A percentile compares a stretch with the other conserved stretches of the same genome.
Conservation (phyloP, 2,888 invertebrate genomes). For the Pasiphila rectangulata region DNA sequence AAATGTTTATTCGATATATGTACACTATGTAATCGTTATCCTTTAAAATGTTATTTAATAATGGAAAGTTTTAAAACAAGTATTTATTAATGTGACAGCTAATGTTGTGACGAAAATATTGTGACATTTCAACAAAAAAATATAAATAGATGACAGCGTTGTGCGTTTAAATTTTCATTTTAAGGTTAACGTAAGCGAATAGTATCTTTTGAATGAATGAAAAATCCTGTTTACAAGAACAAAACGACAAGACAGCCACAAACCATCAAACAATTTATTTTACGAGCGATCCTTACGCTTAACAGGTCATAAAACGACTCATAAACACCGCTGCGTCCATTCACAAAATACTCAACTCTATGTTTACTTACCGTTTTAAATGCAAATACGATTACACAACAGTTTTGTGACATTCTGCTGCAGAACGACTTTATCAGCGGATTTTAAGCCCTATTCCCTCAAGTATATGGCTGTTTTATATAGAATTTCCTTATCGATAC, state of each 20-base stretch:
- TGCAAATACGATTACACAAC: constrained; percentile 70
- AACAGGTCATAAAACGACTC: constrained; percentile 76
- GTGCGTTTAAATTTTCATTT: background rate
- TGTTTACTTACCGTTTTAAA: constrained; percentile 76
- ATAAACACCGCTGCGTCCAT: constrained; percentile 73
- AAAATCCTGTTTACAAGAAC: constrained; percentile 41
- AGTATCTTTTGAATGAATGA: constrained; percentile 37
- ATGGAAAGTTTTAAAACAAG: constrained; percentile 3
- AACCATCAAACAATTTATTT: constrained; percentile 68
- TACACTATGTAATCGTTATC: no score
- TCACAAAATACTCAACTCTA: constrained; percentile 67
- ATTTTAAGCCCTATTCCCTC: constrained; percentile 45
- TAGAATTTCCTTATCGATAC: constrained; percentile 19
- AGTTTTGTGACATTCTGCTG: constrained; percentile 54
- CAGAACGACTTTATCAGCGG: constrained; percentile 37
- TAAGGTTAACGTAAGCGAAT: background rate
- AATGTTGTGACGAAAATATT: no score
- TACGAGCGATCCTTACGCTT: constrained; percentile 75
- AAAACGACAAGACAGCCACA: constrained; percentile 44
- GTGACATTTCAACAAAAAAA: no score
- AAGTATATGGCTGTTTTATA: constrained; percentile 22
- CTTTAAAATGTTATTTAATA: no score
- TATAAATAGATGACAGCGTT: no score
- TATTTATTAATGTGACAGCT: no score
- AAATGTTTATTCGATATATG: constrained; percentile 41